Evolutionary conservation across 2,888 invertebrate species (phyloP).

Genomic region (Aplocera efformata): DNA sequence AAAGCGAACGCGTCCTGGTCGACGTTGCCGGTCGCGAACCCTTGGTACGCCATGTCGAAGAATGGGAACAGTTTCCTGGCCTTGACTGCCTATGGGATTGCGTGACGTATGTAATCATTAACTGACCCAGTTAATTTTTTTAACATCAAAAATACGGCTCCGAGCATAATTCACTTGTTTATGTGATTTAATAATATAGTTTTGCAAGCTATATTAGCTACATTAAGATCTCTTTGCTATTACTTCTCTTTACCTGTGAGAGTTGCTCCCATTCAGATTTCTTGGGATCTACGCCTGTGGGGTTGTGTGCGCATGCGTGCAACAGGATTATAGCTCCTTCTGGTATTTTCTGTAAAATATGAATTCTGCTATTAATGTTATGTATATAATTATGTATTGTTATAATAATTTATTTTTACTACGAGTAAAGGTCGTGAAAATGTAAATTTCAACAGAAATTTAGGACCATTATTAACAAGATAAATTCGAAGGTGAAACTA

Average conservation of each 20-base stretch:
- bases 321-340: slow-evolving; percentile 93
- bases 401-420: too few relatives aligned
- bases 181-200: too few relatives aligned
- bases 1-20: slow-evolving; percentile 94
- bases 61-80: slow-evolving; percentile 91
- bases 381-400: too few relatives aligned
- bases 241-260: slow-evolving; percentile 83
- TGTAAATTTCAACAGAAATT: too few relatives aligned
- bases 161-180: too few relatives aligned
- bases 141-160: too few relatives aligned
- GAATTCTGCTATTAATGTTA: too few relatives aligned
- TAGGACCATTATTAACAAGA: too few relatives aligned
- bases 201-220: too few relatives aligned
- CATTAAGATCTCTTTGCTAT: too few relatives aligned
- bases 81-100: slow-evolving; percentile 83
- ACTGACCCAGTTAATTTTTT: neutral
- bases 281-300: slow-evolving; percentile 96
- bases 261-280: slow-evolving; percentile 94
- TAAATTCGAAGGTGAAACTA: too few relatives aligned
- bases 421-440: too few relatives aligned
- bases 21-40: slow-evolving; percentile 94
- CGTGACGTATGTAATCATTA: neutral
- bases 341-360: slow-evolving; percentile 90
- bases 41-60: slow-evolving; percentile 99
- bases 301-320: slow-evolving; percentile 99